Evolutionary conservation across 2,113 vertebrate genomes (phyloP), one percentile per base, ranked within the genome.

Genomic region (Tiliqua scincoides): DNA sequence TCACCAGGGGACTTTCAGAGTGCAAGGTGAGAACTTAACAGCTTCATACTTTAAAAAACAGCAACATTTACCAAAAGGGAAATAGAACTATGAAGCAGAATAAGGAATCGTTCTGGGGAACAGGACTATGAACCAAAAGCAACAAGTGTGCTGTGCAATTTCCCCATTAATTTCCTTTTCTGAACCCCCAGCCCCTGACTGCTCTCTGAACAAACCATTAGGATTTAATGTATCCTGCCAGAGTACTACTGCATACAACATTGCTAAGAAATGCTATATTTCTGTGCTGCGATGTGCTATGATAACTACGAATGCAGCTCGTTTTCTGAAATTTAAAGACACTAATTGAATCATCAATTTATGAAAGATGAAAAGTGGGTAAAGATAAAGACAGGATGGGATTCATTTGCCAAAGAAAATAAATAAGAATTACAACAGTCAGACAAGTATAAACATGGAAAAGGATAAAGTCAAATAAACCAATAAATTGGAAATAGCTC

Each of bases 81-180:
- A 78, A 23, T 3, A 73, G 40, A 67, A 70, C 52, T 78, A n/a
- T 2, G 10, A 84, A 87, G 4, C 37, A 27, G 75, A 91, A 82
- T 54, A 73, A 80, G 59, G 57, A 23, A 80, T 80, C 21, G 18
- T 80, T 86, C 57, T 52, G 40, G 63, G 43, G 48, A 73, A 48
- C 11, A 61, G 37, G 27, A 62, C 52, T 82, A n/a, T 2, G 21
- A 83, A 90, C 9, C 73, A 68, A 82, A 93, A 83, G 32, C 74
- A 81, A 85, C 83, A 85, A 87, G 40, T n/a, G 52, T 0, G 30
- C 62, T 14, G 20, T 61, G 68, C 59, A 80, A 87, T 87, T 85
- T 87, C 62, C 85, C 84, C 18, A 21, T 77, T 89, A 15, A 89
- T 85, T 90, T 85, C 20, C 4, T 87, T 85, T 83, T 88, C 62